Evolutionary conservation across 1,140 invertebrate genomes (phyloP).

Genomic region (Aphaenogaster floridana): DNA sequence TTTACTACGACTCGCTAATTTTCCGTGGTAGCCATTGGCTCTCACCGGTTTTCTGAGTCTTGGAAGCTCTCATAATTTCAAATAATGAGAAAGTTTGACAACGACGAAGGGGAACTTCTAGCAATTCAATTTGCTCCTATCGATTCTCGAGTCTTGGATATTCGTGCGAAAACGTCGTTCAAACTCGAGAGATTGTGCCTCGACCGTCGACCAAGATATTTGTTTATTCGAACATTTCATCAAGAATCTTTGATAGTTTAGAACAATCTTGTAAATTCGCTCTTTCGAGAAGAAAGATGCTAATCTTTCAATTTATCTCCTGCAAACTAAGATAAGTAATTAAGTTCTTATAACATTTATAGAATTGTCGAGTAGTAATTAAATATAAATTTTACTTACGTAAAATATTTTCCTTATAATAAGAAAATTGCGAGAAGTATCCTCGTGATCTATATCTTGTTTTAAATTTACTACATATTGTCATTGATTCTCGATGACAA

Average conservation of each 20-base stretch:
- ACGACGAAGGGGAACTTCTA: conserved; percentile 44
- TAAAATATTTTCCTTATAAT: conserved; percentile 6
- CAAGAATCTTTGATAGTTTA: conserved; percentile 49
- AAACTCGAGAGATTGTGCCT: conserved; percentile 31
- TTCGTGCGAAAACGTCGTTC: conserved; percentile 45
- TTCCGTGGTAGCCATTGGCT: conserved; percentile 39
- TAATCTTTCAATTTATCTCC: conserved; percentile 32
- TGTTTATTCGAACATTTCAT: conserved; percentile 59
- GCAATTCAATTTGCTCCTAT: conserved; percentile 59
- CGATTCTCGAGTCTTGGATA: conserved; percentile 35
- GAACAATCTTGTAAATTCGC: conserved; percentile 27
- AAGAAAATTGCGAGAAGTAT: not conserved
- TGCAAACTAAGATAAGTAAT: conserved; percentile 22
- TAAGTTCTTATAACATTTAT: not conserved
- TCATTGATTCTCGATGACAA: not conserved
- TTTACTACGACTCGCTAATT: conserved; percentile 20
- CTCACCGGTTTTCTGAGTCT: not conserved
- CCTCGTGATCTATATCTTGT: not conserved
- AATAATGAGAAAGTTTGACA: conserved; percentile 67
- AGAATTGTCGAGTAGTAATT: not conserved
- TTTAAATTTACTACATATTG: not conserved
- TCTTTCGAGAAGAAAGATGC: not conserved
- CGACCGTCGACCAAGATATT: conserved; percentile 34
- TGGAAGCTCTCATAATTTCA: conserved; percentile 58
- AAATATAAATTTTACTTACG: conserved; percentile 1